Evolutionary conservation across 2,797 vertebrate genomes (phyloP).

Genomic region (Argyrosomus regius): DNA sequence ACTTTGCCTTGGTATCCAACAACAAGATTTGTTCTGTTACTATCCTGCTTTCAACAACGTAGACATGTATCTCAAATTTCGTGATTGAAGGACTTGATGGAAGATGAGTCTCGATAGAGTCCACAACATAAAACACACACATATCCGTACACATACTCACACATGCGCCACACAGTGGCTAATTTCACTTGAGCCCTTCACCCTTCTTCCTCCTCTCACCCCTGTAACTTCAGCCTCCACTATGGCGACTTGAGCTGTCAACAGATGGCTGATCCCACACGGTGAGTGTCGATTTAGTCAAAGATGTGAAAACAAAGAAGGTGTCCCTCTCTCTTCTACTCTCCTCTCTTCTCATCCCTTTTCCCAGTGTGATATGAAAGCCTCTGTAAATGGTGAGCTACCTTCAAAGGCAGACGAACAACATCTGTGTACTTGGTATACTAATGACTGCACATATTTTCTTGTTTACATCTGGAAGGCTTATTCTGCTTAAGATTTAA

Average conservation of each 20-base stretch:
- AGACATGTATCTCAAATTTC: background rate
- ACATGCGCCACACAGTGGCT: background rate
- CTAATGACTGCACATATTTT: background rate
- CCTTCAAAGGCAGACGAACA: background rate
- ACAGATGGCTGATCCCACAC: constrained; percentile 69
- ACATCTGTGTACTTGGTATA: too few relatives aligned
- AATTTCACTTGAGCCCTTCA: constrained; percentile 24
- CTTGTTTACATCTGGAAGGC: background rate
- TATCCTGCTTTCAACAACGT: background rate
- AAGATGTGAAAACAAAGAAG: constrained; percentile 73
- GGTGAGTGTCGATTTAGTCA: constrained; percentile 69
- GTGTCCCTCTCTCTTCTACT: constrained; percentile 43
- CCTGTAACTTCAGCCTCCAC: constrained; percentile 55
- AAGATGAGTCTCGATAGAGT: background rate
- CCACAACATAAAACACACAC: constrained; percentile 4
- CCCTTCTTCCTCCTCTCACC: constrained; percentile 34
- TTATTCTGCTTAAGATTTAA: background rate
- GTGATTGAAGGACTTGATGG: background rate
- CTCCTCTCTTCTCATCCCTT: constrained; percentile 5
- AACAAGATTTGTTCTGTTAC: fast-evolving
- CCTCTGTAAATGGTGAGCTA: constrained; percentile 7
- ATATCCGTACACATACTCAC: constrained; percentile 5
- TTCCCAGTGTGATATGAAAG: background rate
- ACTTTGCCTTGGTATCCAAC: constrained; percentile 17
- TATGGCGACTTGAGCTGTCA: constrained; percentile 71